Conservation (phyloP, 1,140 invertebrate species). For the Dreissena polymorpha region DNA sequence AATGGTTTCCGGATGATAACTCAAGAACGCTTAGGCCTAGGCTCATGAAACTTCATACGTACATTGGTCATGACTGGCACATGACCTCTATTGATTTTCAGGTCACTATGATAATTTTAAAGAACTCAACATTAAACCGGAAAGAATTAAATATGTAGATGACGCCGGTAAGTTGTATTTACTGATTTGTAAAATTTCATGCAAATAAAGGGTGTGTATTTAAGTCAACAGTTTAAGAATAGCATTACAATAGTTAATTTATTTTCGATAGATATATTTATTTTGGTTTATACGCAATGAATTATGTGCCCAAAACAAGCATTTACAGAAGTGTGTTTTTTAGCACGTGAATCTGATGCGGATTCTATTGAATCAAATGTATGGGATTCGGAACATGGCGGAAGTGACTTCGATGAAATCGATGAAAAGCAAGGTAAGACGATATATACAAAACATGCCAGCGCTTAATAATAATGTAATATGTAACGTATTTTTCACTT, state of each 20-base stretch:
- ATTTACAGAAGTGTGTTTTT: too few species aligned
- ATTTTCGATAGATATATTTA: not conserved
- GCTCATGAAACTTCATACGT: too few species aligned
- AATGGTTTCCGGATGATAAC: too few species aligned
- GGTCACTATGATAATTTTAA: not conserved
- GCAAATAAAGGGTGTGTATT: not conserved
- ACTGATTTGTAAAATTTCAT: not conserved
- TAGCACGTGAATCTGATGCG: too few species aligned
- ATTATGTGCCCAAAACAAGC: too few species aligned
- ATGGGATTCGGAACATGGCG: not conserved
- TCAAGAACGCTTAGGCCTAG: too few species aligned
- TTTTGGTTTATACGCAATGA: not conserved
- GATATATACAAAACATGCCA: not conserved
- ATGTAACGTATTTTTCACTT: too few species aligned
- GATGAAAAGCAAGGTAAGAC: not conserved
- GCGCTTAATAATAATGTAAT: too few species aligned
- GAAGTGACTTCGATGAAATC: not conserved
- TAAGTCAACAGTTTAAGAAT: not conserved
- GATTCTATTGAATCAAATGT: not conserved
- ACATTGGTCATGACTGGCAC: too few species aligned
- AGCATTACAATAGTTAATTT: not conserved
- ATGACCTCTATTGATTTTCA: too few species aligned
- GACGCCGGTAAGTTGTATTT: not conserved
- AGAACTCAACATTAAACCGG: slow-evolving; percentile 21
- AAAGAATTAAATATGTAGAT: not conserved